Base-by-base conservation (phyloP, 2,888 invertebrate species). In the Nymphalis polychloros region DNA sequence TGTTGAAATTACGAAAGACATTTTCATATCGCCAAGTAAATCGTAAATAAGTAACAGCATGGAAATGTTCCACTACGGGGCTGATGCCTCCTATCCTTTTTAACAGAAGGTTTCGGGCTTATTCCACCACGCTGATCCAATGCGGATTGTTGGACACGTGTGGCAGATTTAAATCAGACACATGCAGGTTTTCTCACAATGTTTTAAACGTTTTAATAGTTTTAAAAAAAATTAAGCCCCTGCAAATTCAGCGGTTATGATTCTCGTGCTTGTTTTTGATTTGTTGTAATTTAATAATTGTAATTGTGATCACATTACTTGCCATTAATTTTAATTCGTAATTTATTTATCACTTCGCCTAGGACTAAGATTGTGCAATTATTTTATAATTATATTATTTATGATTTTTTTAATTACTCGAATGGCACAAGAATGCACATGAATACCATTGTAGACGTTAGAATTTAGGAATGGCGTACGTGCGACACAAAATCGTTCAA, bases 251-350 rank as follows among this genome's bases (percentile, higher is more conserved):
- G 27, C 27, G 27, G 27, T 31, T 31, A 31, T 6, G 5, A 31
- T 31, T 31, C 27, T 5, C 27, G 27, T 31, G 27, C 6, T 27
- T n/a, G n/a, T n/a, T n/a, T 27, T 27, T 10, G 41, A 62, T 69
- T 70, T 71, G 47, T 27, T 67, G 70, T 23, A 74, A 73, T 68
- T 68, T 65, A 67, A 13, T 13, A 41, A 13, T 13, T 41, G 41
- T 41, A 76, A 73, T 73, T 79, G 31, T 52, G 50, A 52, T 46
- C 35, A 27, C 1, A 41, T 47, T 60, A 59, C 85, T 84, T 85
- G 84, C 85, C 84, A 83, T 81, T 81, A 78, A 75, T 80, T 75
- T 64, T 67, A 64, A 41, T 59, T 63, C 57, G 64, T 68, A 62
- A 49, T 8, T 49, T 49, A n/a, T 49, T 27, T 49, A 49, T 10